Percentiles rank a stretch among this genome's conserved stretches.
Conservation (phyloP, 2,888 invertebrate species). For the Vesta saturnalis region DNA sequence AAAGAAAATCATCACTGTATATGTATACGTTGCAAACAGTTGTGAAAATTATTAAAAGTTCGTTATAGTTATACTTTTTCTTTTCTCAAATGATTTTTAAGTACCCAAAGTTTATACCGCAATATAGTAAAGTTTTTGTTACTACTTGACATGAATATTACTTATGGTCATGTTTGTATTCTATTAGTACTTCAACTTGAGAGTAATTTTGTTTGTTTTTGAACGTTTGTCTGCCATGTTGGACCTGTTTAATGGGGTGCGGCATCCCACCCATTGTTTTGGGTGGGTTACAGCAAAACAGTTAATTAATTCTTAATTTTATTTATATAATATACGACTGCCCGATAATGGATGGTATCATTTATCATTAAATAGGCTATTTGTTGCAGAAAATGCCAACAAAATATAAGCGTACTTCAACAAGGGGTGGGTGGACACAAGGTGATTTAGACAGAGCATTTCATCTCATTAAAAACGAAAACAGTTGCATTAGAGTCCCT, state of each 20-base stretch:
- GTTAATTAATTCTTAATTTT: not conserved
- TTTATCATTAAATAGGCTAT: not conserved
- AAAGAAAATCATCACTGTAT: too few relatives aligned
- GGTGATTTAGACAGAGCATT: not conserved
- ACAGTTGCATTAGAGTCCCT: not conserved
- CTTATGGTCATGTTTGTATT: slow-evolving; percentile 2
- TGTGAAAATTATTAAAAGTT: too few relatives aligned
- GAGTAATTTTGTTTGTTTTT: slow-evolving; percentile 3
- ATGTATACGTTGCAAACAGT: too few relatives aligned
- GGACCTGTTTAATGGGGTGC: not conserved
- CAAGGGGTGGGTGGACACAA: not conserved
- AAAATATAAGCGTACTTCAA: not conserved
- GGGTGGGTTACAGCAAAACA: not conserved
- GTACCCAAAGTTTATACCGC: not conserved
- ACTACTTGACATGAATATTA: not conserved
- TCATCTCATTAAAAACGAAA: not conserved
- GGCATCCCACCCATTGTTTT: not conserved
- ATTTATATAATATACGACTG: slow-evolving; percentile 2
- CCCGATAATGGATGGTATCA: not conserved
- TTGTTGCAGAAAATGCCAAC: slow-evolving; percentile 1
- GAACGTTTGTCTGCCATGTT: not conserved
- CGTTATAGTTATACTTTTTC: too few relatives aligned
- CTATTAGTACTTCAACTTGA: not conserved
- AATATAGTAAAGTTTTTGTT: not conserved
- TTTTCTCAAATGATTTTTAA: too few relatives aligned